A percentile compares a stretch with the other conserved stretches of the same genome.
phyloP scores from a whole-genome alignment of 2,888 invertebrate genomes.

The Allophyes oxyacanthae region DNA sequence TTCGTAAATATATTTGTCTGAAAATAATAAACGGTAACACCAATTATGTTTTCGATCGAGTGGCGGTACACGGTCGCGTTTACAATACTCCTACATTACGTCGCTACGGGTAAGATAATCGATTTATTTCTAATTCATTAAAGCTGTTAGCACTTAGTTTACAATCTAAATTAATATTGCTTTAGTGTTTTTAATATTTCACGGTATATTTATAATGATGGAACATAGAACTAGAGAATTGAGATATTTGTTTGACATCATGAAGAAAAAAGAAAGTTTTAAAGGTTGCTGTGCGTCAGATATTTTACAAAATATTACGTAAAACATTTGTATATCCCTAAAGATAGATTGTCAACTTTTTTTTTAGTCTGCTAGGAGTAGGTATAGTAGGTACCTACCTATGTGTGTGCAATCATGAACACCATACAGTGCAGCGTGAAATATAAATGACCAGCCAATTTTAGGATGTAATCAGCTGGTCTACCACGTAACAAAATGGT shows the following conservation, averaged over 20 bases:
- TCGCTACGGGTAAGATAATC: constrained; percentile 54
- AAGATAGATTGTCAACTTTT: too few species aligned
- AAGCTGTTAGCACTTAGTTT: constrained; percentile 12
- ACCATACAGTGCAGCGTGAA: too few species aligned
- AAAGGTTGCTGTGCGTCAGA: neutral
- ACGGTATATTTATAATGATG: constrained; percentile 5
- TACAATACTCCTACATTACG: constrained; percentile 38
- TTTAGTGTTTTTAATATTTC: constrained; percentile 11
- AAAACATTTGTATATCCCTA: neutral
- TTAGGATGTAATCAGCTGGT: too few species aligned
- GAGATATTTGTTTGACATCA: constrained; percentile 2
- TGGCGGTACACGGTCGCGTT: constrained; percentile 32
- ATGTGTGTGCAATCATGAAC: too few species aligned
- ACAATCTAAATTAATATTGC: constrained; percentile 6
- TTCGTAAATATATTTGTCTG: constrained; percentile 37
- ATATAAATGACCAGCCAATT: too few species aligned
- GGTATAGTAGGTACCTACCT: too few species aligned
- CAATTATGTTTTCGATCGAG: constrained; percentile 45
- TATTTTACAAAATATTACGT: neutral
- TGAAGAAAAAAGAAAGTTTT: neutral
- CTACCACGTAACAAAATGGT: too few species aligned
- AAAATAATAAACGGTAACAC: constrained; percentile 40
- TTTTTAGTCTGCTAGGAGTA: too few species aligned
- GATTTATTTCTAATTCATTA: constrained; percentile 51
- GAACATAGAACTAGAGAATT: constrained; percentile 1